Evolutionary conservation across 2,113 vertebrate genomes (phyloP).

Genomic region (Rhinolophus ferrumequinum): DNA sequence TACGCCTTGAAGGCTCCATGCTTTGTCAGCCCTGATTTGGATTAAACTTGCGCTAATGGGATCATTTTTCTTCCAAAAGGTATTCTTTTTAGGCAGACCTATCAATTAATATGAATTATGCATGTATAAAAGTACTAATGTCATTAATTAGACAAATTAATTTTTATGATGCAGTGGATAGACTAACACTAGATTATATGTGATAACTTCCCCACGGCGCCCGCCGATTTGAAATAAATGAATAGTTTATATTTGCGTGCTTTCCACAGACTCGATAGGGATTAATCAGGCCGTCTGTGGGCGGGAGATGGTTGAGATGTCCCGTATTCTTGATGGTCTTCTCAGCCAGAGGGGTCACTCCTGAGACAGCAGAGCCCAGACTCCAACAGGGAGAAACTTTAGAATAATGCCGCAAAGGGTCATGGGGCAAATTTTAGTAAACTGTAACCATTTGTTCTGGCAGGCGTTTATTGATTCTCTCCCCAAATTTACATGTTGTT

Average conservation of each 20-base stretch:
- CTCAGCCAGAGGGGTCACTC: conserved; percentile 8
- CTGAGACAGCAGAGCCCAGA: background rate
- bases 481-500: background rate
- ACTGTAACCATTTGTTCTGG: background rate
- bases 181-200: conserved; percentile 89
- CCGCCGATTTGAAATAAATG: conserved; percentile 84
- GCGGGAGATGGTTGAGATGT: conserved; percentile 63
- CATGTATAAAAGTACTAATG: conserved; percentile 96
- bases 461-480: background rate
- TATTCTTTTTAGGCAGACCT: conserved; percentile 93
- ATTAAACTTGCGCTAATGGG: conserved; percentile 96
- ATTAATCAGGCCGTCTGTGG: conserved; percentile 81
- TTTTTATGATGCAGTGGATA: conserved; percentile 93
- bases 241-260: conserved; percentile 88
- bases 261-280: conserved; percentile 81
- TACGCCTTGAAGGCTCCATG: conserved; percentile 90
- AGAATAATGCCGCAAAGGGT: background rate
- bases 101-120: conserved; percentile 99
- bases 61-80: conserved; percentile 98
- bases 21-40: conserved; percentile 98
- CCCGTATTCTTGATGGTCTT: conserved; percentile 59
- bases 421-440: background rate
- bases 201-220: conserved; percentile 84
- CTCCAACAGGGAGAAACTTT: background rate
- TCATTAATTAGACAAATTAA: conserved; percentile 99